Evolutionary conservation across 2,888 invertebrate species (phyloP).

Genomic region (Monopis laevigella): DNA sequence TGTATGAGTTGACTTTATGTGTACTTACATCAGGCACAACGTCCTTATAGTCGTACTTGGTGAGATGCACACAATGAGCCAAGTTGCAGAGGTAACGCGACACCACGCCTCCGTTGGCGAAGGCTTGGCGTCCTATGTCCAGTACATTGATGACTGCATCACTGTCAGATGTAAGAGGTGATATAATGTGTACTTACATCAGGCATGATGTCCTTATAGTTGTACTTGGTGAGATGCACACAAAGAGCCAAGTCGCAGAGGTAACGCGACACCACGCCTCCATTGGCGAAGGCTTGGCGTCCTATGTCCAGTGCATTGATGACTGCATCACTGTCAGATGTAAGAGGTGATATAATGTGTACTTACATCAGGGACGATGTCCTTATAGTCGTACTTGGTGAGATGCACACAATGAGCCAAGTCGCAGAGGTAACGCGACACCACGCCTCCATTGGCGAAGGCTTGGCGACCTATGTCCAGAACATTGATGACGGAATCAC

Average conservation of each 20-base stretch:
- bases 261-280: too few relatives aligned
- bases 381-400: slow-evolving; percentile 74
- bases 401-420: slow-evolving; percentile 73
- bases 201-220: too few relatives aligned
- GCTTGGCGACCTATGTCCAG: slow-evolving; percentile 64
- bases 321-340: too few relatives aligned
- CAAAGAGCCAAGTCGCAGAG: too few relatives aligned
- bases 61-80: slow-evolving; percentile 71
- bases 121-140: slow-evolving; percentile 62
- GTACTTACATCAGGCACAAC: slow-evolving; percentile 62
- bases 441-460: slow-evolving; percentile 61
- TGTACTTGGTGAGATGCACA: too few relatives aligned
- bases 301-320: too few relatives aligned
- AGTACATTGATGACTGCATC: slow-evolving; percentile 71
- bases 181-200: too few relatives aligned
- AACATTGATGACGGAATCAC: slow-evolving; percentile 70
- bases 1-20: too few relatives aligned
- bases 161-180: too few relatives aligned
- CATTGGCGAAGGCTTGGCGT: too few relatives aligned
- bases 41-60: slow-evolving; percentile 75
- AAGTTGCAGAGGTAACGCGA: slow-evolving; percentile 70
- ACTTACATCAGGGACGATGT: slow-evolving; percentile 63
- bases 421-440: slow-evolving; percentile 70
- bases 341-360: too few relatives aligned
- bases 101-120: slow-evolving; percentile 64